phyloP scores from a whole-genome alignment of 2,888 invertebrate species.

The Dioctria rufipes region DNA sequence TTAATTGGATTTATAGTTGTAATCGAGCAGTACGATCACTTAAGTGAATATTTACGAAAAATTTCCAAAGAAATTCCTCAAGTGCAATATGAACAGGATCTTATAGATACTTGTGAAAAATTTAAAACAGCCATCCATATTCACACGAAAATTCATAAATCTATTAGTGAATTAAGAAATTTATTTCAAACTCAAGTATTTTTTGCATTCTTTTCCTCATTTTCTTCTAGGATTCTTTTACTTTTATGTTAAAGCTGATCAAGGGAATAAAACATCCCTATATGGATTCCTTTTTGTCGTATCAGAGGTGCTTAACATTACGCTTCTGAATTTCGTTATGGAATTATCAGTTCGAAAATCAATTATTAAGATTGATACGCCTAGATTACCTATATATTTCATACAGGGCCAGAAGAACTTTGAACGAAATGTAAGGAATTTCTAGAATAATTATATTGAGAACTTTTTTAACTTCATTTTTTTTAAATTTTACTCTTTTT shows the following conservation, averaged over 20 bases:
- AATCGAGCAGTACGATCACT: constrained; percentile 3
- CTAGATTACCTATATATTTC: not conserved
- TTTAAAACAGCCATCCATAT: not conserved
- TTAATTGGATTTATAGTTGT: not conserved
- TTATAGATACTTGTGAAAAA: not conserved
- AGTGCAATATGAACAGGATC: not conserved
- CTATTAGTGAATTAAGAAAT: not conserved
- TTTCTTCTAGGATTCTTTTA: not conserved
- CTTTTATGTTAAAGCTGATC: constrained; percentile 15
- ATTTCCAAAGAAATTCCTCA: not conserved
- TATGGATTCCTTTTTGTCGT: constrained; percentile 2
- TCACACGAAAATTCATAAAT: not conserved
- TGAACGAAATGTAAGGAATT: not conserved
- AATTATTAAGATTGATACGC: not conserved
- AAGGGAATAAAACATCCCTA: not conserved
- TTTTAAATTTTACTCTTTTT: not conserved
- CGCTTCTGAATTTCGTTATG: not conserved
- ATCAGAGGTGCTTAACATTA: not conserved
- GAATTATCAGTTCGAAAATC: not conserved
- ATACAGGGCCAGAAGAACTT: not conserved
- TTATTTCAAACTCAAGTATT: constrained; percentile 7
- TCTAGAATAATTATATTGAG: too few relatives aligned
- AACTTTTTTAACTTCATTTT: not conserved
- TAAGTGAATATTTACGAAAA: not conserved
- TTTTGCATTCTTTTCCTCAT: not conserved